Evolutionary conservation across 2,888 invertebrate species (phyloP).

Genomic region (Xestia ashworthii): DNA sequence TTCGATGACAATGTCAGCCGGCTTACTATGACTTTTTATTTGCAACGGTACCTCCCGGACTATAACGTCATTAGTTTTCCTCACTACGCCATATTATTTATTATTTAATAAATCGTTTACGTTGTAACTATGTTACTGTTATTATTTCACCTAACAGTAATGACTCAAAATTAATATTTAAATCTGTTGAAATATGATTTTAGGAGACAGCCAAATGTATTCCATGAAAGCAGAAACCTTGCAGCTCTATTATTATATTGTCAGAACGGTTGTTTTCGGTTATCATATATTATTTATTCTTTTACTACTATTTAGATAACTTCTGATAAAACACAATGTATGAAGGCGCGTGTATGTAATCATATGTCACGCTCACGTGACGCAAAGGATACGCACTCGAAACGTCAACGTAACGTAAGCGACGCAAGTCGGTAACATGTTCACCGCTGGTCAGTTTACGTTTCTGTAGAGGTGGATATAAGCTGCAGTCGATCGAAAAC

Average conservation of each 20-base stretch:
- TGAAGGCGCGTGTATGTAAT: slow-evolving; percentile 46
- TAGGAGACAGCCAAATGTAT: neutral
- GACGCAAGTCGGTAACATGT: too few relatives aligned
- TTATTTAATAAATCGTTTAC: neutral
- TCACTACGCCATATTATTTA: neutral
- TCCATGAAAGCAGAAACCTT: neutral
- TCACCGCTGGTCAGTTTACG: neutral
- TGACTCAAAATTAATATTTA: neutral
- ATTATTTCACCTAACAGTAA: neutral
- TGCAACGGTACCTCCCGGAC: too few relatives aligned
- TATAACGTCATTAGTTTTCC: neutral
- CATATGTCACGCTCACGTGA: slow-evolving; percentile 27
- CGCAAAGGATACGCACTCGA: slow-evolving; percentile 34
- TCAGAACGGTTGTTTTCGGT: neutral
- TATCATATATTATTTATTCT: neutral
- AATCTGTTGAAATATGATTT: neutral
- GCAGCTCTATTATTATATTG: neutral
- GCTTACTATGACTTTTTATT: too few relatives aligned
- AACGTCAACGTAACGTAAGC: slow-evolving; percentile 14
- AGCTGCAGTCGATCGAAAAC: slow-evolving; percentile 32
- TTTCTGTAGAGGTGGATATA: slow-evolving; percentile 18
- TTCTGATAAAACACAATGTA: slow-evolving; percentile 73
- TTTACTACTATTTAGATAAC: too few relatives aligned
- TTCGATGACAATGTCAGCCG: too few relatives aligned
- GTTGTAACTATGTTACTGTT: neutral